A percentile compares a stretch with the other conserved stretches of the same genome.
Evolutionary conservation across 2,888 invertebrate genomes (phyloP).

Genomic region (Neria commutata): DNA sequence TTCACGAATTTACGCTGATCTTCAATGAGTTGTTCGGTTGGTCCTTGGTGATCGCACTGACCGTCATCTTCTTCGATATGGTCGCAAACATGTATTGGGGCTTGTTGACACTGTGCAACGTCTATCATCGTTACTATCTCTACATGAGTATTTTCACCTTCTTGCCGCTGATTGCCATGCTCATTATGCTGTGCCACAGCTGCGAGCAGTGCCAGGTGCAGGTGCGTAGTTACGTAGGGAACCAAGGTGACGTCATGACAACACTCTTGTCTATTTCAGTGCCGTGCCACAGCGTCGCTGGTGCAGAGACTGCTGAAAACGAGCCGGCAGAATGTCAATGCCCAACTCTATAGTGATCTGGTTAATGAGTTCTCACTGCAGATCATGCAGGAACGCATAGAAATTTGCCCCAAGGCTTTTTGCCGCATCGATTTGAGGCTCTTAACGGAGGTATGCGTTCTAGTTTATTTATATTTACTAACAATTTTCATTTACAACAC

Average conservation of each 20-base stretch:
- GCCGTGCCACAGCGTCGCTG: background rate
- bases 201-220: background rate
- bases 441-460: slow-evolving; percentile 8
- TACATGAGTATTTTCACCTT: background rate
- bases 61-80: slow-evolving; percentile 7
- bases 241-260: too few relatives aligned
- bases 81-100: slow-evolving; percentile 7
- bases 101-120: background rate
- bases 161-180: background rate
- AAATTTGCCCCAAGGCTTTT: slow-evolving; percentile 6
- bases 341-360: slow-evolving; percentile 10
- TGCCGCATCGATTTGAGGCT: slow-evolving; percentile 1
- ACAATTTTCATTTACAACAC: background rate
- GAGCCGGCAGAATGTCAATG: background rate
- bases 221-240: background rate
- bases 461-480: too few relatives aligned
- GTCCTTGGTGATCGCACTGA: slow-evolving; percentile 2
- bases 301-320: background rate
- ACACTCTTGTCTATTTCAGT: too few relatives aligned
- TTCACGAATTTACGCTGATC: background rate
- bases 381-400: slow-evolving; percentile 8
- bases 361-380: slow-evolving; percentile 12
- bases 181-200: background rate
- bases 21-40: slow-evolving; percentile 10
- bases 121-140: background rate